Base-by-base conservation (phyloP, 2,888 invertebrate genomes). In the Gymnosoma rotundatum region DNA sequence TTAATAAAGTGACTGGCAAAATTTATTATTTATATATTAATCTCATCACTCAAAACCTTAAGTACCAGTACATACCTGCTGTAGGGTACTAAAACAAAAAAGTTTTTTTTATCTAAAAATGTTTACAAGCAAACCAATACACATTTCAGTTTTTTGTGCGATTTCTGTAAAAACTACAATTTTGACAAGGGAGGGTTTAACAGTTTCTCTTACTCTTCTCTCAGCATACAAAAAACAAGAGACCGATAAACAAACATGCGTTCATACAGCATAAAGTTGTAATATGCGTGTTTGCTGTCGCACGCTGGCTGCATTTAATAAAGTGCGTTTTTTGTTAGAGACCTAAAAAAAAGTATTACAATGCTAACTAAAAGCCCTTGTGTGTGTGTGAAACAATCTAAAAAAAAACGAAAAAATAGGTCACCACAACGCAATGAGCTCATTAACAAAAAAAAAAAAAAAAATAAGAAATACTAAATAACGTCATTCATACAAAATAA, bases 381-480 rank as follows among this genome's bases (percentile, higher is more conserved):
- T 36, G 38, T 66, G 48, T 70, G 36, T 70, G 67, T 83, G 60
- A 72, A 76, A 50, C 73, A 83, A 73, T 83, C 70, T 58, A 79
- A 70, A 52, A 25, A 78, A 52, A 54, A 20, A 16, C 50, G 36
- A 66, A 78, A 74, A 84, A 81, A 66, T 84, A 70, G 84, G 84
- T 81, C 84, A 84, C 64, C 64, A 54, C 58, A 81, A 74, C 84
- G 84, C 84, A 84, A 84, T 84, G 84, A 84, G 84, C 84, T 81
- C 84, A 81, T 81, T 84, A 76, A 79, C 70, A 78, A 78, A 45
- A 63, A 38, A 52, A 54, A 25, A 38, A 52, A 79, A 32, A 50
- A 56, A 25, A 8, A 38, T 3, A 48, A 20, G 12, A 69, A 58
- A 45, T 21, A 54, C 54, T 52, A 70, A 9, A 83, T 70, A 83